Evolutionary conservation across 1,140 invertebrate species (phyloP), one percentile per base, ranked within the genome.

Genomic region (Drosophila hydei): DNA sequence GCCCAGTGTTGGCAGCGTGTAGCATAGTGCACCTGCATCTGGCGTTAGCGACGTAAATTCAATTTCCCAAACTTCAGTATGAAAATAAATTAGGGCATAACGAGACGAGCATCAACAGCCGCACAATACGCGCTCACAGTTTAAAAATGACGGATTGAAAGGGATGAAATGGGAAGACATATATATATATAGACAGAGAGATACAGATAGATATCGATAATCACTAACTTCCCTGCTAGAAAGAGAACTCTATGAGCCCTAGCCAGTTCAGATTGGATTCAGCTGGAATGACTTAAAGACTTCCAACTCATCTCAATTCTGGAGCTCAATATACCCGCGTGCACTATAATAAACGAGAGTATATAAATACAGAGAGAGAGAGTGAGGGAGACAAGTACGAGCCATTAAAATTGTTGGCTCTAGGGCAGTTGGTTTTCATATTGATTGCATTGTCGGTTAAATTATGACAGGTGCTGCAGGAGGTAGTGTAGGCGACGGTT

Each of bases 21-120:
- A 21, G 12, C 47, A 30, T 18, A 30, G n/a, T 51, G 48, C 48
- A 51, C 48, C 48, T 51, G 48, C 48, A 51, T 18, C 27, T 30
- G 48, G 48, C 25, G 25, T 5, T 14, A 18, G 48, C 25, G 3
- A 18, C 3, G 16, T 16, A 14, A 27, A 51, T 51, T 51, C 25
- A 30, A 51, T 50, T 50, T 50, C 25, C 47, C 47, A 50, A 50
- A 21, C 19, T 19, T 19, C 11, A 47, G 21, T 47, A 12, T 19
- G 8, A 45, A 45, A 50, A 50, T 3, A 43, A 43, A 43, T n/a
- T 38, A 12, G 12, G 8, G 25, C 25, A 27, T 27, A 6, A n/a
- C 5, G 4, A 3, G 12, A n/a, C 9, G 12, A 38, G 38, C 4
- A 16, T 14, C 4, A 40, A 6, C 38, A n/a, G 38, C n/a, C 38